These are phyloP conservation scores for Siniperca undulata DNA, from an alignment of 2,797 vertebrate species.

Conservation along the genomic window DNA sequence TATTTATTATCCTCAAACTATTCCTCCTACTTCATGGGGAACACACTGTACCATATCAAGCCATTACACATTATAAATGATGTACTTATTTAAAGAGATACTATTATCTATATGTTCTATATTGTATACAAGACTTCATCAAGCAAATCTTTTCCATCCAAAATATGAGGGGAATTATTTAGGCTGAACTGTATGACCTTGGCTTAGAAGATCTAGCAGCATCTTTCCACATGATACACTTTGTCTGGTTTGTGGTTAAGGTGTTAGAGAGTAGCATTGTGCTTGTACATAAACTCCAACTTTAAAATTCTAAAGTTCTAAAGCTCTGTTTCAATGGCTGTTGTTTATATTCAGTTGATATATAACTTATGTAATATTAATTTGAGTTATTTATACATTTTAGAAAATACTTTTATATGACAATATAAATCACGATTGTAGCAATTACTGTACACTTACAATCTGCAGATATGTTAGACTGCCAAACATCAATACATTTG, in stretches of 20 bases:
- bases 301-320: conserved; percentile 71
- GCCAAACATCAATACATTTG: conserved; percentile 56
- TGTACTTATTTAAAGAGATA: conserved; percentile 82
- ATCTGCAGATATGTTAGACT: conserved; percentile 64
- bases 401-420: conserved; percentile 77
- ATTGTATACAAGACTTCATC: conserved; percentile 77
- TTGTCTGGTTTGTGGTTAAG: conserved; percentile 78
- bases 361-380: conserved; percentile 75
- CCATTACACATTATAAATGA: conserved; percentile 71
- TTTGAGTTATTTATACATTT: conserved; percentile 84
- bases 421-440: conserved; percentile 79
- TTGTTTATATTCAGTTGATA: conserved; percentile 80
- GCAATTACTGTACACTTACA: conserved; percentile 72
- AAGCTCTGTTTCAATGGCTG: conserved; percentile 80
- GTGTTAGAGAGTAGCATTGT: conserved; percentile 82
- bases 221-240: conserved; percentile 76
- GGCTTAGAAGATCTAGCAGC: conserved; percentile 61
- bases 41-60: conserved; percentile 73
- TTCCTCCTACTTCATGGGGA: conserved; percentile 41
- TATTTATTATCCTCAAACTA: conserved; percentile 38
- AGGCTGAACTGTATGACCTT: conserved; percentile 56
- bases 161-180: conserved; percentile 52
- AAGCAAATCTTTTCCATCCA: conserved; percentile 56
- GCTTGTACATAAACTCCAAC: conserved; percentile 79
- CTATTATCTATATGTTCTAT: conserved; percentile 79